Conservation (phyloP, 2,113 vertebrate species). For the Esox niger region DNA sequence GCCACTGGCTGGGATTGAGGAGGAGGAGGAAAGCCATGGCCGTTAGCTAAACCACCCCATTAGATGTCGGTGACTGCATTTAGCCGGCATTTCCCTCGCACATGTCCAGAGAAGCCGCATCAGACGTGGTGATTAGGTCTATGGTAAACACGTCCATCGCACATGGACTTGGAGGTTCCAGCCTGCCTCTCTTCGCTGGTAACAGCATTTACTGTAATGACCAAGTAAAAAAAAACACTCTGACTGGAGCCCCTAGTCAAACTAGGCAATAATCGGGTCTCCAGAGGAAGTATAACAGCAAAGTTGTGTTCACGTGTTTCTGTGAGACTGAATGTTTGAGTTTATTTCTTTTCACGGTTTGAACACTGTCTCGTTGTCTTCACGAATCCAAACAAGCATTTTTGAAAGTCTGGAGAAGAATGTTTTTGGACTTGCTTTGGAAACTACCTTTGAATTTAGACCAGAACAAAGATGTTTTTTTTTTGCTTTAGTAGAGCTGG, state of each 20-base stretch:
- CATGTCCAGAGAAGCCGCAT: slow-evolving; percentile 60
- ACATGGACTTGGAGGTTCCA: slow-evolving; percentile 42
- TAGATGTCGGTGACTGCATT: slow-evolving; percentile 66
- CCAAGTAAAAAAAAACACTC: slow-evolving; percentile 36
- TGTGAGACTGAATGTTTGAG: slow-evolving; percentile 25
- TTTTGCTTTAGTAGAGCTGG: slow-evolving; percentile 20
- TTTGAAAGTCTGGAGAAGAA: slow-evolving; percentile 25
- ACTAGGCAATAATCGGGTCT: slow-evolving; percentile 20
- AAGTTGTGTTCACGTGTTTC: neutral
- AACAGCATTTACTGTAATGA: slow-evolving; percentile 42
- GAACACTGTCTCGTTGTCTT: neutral
- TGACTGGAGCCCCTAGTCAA: neutral
- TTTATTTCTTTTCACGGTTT: slow-evolving; percentile 36
- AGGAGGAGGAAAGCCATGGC: slow-evolving; percentile 35
- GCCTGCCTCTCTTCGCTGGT: slow-evolving; percentile 12
- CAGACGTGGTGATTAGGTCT: slow-evolving; percentile 63
- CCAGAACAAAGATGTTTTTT: slow-evolving; percentile 18
- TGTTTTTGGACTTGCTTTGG: slow-evolving; percentile 43
- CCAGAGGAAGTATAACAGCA: neutral
- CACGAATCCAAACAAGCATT: too few relatives aligned
- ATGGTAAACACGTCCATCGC: slow-evolving; percentile 59
- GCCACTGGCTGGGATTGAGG: slow-evolving; percentile 3
- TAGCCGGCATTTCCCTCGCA: slow-evolving; percentile 57
- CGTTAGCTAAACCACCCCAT: slow-evolving; percentile 63
- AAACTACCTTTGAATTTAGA: slow-evolving; percentile 38